Evolutionary conservation across 2,888 invertebrate species (phyloP).

Genomic region (Acrocyrtus sp.): DNA sequence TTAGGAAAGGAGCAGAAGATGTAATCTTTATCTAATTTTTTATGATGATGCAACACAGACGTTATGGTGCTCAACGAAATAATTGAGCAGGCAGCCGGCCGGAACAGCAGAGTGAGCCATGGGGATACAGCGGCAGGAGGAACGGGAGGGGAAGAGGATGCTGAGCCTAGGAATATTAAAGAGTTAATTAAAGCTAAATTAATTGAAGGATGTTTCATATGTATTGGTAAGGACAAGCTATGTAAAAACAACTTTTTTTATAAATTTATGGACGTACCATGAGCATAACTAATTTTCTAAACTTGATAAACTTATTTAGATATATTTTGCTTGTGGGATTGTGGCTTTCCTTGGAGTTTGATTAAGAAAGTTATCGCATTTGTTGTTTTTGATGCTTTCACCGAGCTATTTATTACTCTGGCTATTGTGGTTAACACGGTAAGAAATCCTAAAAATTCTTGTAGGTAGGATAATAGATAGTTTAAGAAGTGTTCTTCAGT

Average conservation of each 20-base stretch:
- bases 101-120: constrained; percentile 84
- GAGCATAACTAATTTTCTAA: background rate
- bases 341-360: constrained; percentile 91
- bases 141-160: constrained; percentile 68
- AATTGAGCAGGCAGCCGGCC: constrained; percentile 87
- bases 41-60: constrained; percentile 73
- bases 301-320: constrained; percentile 29
- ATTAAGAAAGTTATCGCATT: constrained; percentile 88
- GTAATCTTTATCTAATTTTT: too few species aligned
- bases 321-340: constrained; percentile 90
- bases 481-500: too few species aligned
- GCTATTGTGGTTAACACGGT: constrained; percentile 98
- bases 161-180: constrained; percentile 29
- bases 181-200: constrained; percentile 79
- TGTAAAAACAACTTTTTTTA: background rate
- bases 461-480: too few species aligned
- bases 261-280: too few species aligned
- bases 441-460: too few species aligned
- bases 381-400: constrained; percentile 97
- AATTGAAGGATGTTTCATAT: constrained; percentile 78
- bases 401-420: constrained; percentile 96
- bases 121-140: constrained; percentile 72
- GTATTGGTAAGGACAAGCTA: constrained; percentile 78
- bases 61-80: constrained; percentile 97
- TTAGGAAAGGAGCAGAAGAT: constrained; percentile 58